Conservation (phyloP, 2,888 invertebrate species). For the Caprella mutica region DNA sequence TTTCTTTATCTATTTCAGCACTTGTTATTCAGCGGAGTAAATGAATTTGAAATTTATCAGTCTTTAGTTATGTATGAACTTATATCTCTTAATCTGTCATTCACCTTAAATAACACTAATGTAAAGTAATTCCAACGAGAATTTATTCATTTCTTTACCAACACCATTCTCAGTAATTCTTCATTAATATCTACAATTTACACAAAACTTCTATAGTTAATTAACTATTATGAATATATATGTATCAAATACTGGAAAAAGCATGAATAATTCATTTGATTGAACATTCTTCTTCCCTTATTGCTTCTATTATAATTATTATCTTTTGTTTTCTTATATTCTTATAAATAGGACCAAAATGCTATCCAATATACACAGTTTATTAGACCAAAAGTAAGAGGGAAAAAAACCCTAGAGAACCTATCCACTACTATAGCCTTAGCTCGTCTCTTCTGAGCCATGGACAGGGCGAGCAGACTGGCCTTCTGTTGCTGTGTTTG, state of each 20-base stretch:
- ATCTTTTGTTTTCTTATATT: background rate
- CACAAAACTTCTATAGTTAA: background rate
- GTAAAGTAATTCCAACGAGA: too few relatives aligned
- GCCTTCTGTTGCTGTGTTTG: background rate
- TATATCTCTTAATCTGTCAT: too few relatives aligned
- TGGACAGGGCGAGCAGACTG: background rate
- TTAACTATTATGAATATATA: background rate
- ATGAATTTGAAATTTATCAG: too few relatives aligned
- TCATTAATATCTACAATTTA: background rate
- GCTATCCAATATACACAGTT: slow-evolving; percentile 38
- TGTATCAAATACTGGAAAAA: too few relatives aligned
- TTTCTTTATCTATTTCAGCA: too few relatives aligned
- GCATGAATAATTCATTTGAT: too few relatives aligned
- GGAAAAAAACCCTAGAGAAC: slow-evolving; percentile 38
- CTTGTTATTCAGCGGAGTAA: too few relatives aligned
- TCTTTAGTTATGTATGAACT: too few relatives aligned
- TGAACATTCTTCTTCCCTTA: background rate
- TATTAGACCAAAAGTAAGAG: slow-evolving; percentile 37
- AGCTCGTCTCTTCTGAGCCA: slow-evolving; percentile 24
- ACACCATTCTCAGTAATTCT: background rate
- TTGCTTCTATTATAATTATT: background rate
- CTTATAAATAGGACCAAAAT: slow-evolving; percentile 32
- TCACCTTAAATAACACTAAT: too few relatives aligned
- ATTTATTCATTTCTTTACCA: too few relatives aligned
- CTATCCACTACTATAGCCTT: slow-evolving; percentile 34